Percentiles rank a stretch among this genome's conserved stretches.
Conservation (phyloP, 2,888 invertebrate species). For the Adineta ricciae region DNA sequence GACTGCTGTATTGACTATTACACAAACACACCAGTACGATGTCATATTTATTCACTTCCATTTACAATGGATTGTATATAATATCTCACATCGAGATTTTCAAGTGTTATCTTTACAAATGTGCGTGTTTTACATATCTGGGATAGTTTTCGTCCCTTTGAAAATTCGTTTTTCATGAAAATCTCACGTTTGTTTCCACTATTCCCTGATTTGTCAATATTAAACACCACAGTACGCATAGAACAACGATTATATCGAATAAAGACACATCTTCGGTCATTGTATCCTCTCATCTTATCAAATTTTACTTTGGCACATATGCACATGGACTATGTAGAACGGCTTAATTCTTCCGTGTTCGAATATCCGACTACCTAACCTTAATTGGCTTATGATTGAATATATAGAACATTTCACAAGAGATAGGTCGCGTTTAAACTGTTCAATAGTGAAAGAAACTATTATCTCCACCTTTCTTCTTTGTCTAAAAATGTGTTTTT, state of each 20-base stretch:
- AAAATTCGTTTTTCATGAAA: not conserved
- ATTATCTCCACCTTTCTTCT: no score
- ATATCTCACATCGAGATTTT: not conserved
- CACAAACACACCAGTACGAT: not conserved
- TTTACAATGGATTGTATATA: not conserved
- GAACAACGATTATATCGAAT: not conserved
- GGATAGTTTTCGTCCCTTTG: not conserved
- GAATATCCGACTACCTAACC: not conserved
- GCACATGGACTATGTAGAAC: not conserved
- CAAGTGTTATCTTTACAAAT: not conserved
- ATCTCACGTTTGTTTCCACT: not conserved
- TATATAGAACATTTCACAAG: not conserved
- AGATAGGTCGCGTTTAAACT: not conserved
- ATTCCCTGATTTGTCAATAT: not conserved
- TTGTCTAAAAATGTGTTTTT: no score
- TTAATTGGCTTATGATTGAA: not conserved
- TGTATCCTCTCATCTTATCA: not conserved
- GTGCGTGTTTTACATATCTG: not conserved
- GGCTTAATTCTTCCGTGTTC: not conserved
- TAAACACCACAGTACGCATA: not conserved
- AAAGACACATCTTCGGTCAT: not conserved
- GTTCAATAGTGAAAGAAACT: not conserved
- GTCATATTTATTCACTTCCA: not conserved
- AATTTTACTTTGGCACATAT: not conserved
- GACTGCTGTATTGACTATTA: not conserved